Conservation (phyloP, 2,888 invertebrate genomes). For the Agrilus cyanescens region DNA sequence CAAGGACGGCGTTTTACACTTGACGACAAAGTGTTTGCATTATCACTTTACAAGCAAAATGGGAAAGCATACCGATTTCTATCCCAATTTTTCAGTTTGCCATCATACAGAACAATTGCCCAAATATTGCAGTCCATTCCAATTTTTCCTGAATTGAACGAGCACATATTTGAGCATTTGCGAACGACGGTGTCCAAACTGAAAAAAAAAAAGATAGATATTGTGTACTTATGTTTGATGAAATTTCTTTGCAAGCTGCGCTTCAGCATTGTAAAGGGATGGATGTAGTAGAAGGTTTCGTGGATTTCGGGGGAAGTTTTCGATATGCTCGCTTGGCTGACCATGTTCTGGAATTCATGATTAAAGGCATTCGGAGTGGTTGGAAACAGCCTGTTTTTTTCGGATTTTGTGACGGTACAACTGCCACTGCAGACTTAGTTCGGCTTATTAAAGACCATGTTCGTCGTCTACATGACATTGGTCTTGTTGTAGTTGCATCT, state of each 20-base stretch:
- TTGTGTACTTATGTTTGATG: constrained; percentile 16
- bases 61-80: constrained; percentile 4
- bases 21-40: constrained; percentile 5
- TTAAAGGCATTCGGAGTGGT: constrained; percentile 15
- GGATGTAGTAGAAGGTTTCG: constrained; percentile 13
- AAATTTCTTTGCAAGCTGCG: constrained; percentile 10
- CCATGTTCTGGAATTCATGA: constrained; percentile 17
- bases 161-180: constrained; percentile 2
- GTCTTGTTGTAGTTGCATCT: no score
- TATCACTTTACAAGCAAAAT: neutral
- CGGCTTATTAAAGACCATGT: no score
- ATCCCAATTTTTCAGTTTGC: constrained; percentile 3
- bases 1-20: constrained; percentile 3
- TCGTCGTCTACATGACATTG: no score
- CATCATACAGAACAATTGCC: neutral
- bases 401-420: constrained; percentile 15
- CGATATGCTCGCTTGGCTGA: constrained; percentile 13
- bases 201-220: constrained; percentile 5
- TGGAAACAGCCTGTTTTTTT: constrained; percentile 20
- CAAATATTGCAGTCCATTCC: no score
- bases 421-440: constrained; percentile 4
- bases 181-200: neutral
- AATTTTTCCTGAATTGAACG: constrained; percentile 2
- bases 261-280: constrained; percentile 11
- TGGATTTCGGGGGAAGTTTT: constrained; percentile 11